Base-by-base conservation (phyloP, 2,797 vertebrate species). In the Mus spretus region DNA sequence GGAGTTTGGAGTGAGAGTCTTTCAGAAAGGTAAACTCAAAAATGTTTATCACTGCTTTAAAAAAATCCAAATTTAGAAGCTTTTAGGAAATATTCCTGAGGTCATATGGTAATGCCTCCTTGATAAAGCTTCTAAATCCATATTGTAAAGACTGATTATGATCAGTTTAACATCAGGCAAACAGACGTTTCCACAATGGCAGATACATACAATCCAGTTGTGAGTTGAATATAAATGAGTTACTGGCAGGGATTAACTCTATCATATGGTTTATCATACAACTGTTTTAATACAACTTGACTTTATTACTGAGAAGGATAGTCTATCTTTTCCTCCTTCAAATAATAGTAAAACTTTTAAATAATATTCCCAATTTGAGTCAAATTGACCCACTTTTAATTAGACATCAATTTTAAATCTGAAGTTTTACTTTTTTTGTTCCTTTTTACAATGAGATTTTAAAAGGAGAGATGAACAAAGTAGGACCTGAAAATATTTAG, bases 1-100 rank as follows among this genome's bases (percentile, higher is more conserved):
- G 13, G 28, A 55, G 50, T 72, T 90, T 90, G 14, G 37, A 84
- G 2, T 74, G 37, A 80, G 57, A 47, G 17, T 67, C 28, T 90
- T 91, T 79, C 75, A 86, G 79, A 89, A 93, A 88, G 1, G 24
- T 89, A 55, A 78, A 57, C 92, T 84, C 50, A 79, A 5, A 92
- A 63, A 90, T 75, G 15, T 1, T 65, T 26, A 31, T 47, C 37
- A 40, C 22, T 53, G 1, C 31, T 75, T 61, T 37, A 59, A 59
- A 57, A 83, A 22, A 26, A 40, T 59, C 61, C 3, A 34, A 59
- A 57, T 65, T 7, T 3, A 37, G 26, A 87, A 20, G 72, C 0
- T 9, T 57, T 79, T 67, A 57, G 2, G 31, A 31, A 92, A 57
- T 22, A 4, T 6, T 88, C 4, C 28, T 77, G 57, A 72, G 40